These are phyloP conservation scores for Drosophila tripunctata DNA, from an alignment of 2,888 invertebrate species.

Conservation along the genomic window DNA sequence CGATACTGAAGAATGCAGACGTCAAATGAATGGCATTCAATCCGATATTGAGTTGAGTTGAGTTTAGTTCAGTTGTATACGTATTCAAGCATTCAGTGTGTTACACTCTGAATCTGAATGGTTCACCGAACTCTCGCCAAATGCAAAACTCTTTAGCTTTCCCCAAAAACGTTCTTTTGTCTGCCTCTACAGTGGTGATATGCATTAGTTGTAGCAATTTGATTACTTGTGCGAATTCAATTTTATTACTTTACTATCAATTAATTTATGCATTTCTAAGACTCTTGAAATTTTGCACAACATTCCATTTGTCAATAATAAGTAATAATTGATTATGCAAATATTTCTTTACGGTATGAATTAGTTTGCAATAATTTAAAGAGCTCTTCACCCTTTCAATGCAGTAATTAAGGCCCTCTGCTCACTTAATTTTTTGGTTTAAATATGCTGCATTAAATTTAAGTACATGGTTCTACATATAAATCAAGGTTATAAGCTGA, in stretches of 20 bases:
- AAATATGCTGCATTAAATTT: not conserved
- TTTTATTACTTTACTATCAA: too few species aligned
- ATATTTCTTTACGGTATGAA: not conserved
- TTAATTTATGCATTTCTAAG: too few species aligned
- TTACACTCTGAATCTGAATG: constrained; percentile 1
- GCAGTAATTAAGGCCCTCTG: not conserved
- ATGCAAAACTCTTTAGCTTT: not conserved
- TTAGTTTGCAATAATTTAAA: not conserved
- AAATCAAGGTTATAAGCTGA: not conserved
- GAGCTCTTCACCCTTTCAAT: not conserved
- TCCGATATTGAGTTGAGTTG: not conserved
- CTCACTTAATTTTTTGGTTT: not conserved
- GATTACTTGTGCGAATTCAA: too few species aligned
- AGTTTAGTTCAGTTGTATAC: too few species aligned
- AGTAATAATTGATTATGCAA: not conserved
- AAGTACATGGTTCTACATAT: too few species aligned
- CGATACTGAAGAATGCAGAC: constrained; percentile 18
- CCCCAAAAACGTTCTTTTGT: too few species aligned
- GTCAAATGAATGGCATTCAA: constrained; percentile 11
- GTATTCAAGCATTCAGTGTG: constrained; percentile 17
- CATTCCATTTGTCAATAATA: too few species aligned
- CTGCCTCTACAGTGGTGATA: too few species aligned
- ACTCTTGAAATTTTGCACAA: not conserved
- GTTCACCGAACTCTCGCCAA: constrained; percentile 6
- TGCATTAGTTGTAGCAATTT: too few species aligned